Percentiles rank a stretch among this genome's conserved stretches.
These are phyloP conservation scores for Lepidurus couesii DNA, from an alignment of 1,140 invertebrate genomes.

Conservation along the genomic window DNA sequence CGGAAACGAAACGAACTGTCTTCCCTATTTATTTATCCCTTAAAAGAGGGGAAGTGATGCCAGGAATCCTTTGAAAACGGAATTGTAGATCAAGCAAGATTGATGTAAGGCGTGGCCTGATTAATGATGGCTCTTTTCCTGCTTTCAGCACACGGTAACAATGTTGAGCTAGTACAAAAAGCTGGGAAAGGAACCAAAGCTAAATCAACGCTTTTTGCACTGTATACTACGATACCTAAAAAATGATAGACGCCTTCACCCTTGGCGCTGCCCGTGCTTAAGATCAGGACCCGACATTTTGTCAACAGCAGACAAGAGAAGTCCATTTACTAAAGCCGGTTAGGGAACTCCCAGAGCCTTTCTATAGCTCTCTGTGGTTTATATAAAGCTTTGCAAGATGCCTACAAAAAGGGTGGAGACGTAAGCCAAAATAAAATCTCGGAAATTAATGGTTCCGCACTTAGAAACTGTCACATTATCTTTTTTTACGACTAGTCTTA, in stretches of 20 bases:
- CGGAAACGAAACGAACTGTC: background rate
- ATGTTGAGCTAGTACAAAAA: background rate
- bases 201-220: background rate
- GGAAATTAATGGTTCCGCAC: too few species aligned
- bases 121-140: background rate
- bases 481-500: too few species aligned
- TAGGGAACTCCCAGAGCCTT: constrained; percentile 1
- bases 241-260: background rate
- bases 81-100: background rate
- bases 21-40: background rate
- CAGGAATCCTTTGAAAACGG: background rate
- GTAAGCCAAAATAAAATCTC: too few species aligned
- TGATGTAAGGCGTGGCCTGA: background rate
- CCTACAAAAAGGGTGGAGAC: background rate
- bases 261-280: background rate
- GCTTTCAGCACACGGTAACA: background rate
- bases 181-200: too few species aligned
- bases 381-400: background rate
- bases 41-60: background rate
- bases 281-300: background rate
- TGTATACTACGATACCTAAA: background rate
- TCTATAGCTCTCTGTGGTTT: background rate
- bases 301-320: constrained; percentile 1
- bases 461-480: too few species aligned
- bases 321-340: constrained; percentile 10